Evolutionary conservation across 2,113 vertebrate species (phyloP).

Genomic region (Mesitornis unicolor): DNA sequence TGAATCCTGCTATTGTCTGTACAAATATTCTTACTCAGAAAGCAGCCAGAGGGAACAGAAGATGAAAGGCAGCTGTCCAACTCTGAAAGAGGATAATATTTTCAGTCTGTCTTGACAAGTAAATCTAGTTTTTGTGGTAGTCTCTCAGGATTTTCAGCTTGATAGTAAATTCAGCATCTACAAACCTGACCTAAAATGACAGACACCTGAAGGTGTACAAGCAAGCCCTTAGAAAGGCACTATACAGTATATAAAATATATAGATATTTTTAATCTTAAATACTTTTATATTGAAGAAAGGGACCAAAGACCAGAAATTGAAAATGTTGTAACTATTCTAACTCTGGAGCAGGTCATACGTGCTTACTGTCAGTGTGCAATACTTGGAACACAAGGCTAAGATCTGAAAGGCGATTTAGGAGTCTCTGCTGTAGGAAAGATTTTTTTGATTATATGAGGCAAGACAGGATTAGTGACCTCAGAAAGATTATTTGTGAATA

Average conservation of each 20-base stretch:
- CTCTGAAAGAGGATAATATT: neutral
- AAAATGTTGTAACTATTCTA: neutral
- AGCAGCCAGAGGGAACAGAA: neutral
- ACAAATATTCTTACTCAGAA: constrained; percentile 28
- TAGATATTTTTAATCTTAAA: neutral
- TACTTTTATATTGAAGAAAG: neutral
- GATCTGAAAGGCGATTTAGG: neutral
- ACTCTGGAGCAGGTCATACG: neutral
- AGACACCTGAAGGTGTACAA: neutral
- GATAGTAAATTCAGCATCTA: neutral
- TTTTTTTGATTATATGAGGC: neutral
- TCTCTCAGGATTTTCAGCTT: neutral
- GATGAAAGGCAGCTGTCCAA: neutral
- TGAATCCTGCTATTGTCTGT: neutral
- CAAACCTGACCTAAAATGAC: neutral
- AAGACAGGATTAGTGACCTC: neutral
- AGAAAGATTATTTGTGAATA: neutral
- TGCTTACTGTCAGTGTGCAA: neutral
- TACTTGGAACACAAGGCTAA: neutral
- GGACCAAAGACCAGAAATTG: neutral
- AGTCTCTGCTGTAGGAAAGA: neutral
- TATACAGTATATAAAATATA: neutral
- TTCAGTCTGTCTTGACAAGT: neutral
- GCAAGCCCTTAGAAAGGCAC: neutral
- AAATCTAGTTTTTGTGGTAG: neutral